Evolutionary conservation across 2,888 invertebrate genomes (phyloP), one percentile per base, ranked within the genome.

Genomic region (Alloplasta piceator): DNA sequence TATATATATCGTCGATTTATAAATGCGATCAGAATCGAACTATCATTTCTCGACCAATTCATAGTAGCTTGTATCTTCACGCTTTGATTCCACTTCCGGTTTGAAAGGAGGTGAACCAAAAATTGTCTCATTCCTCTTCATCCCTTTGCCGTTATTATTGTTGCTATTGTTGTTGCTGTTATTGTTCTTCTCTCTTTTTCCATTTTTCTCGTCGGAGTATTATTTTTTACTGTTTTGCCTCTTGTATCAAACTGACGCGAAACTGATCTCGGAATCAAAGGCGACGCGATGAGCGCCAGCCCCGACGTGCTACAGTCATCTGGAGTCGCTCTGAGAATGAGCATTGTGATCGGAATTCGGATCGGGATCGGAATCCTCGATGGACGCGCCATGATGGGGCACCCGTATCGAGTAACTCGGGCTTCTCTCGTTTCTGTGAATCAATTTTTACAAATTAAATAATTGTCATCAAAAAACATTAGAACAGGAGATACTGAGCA

Each of bases 291-390:
- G 88, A 61, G 86, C 86, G 86, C 88, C 89, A 80, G 87, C 78
- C 85, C 86, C 85, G 85, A 82, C 83, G 75, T 85, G 89, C 89
- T 90, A 90, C 87, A 90, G 90, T 91, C 91, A 91, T 88, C 91
- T 91, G 82, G 90, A 90, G 80, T 91, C 91, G 81, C 91, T 91
- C 72, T 90, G 90, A 73, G 91, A 91, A 79, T 90, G 90, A 72
- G 88, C 82, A 82, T 89, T 90, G 79, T 87, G 87, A 73, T 90
- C 90, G 36, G 89, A 88, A 60, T 83, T 82, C n/a, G 87, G 91
- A 80, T 91, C 91, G 36, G 88, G 90, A 83, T 91, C 91, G 41
- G 91, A 91, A 75, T 91, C 91, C 82, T 91, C 91, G 85, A 91
- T 89, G 78, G 91, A 91, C 61, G 87, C 87, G 10, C 91, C 91